Evolutionary conservation across 2,113 vertebrate species (phyloP), one percentile per base, ranked within the genome.

Genomic region (Hassar affinis): DNA sequence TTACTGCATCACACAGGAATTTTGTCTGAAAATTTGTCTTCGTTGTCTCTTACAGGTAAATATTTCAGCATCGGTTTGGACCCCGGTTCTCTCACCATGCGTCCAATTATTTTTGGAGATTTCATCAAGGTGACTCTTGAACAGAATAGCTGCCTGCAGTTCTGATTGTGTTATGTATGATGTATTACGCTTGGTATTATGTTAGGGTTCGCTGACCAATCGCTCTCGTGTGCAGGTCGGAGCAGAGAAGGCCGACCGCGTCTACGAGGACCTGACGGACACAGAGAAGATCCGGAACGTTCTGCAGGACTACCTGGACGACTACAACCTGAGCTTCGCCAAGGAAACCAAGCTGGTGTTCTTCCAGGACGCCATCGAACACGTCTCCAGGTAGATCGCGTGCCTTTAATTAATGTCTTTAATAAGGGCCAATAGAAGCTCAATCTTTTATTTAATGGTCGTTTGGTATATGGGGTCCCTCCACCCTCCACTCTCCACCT

Each of bases 331-430:
- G 82, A 91, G 85, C 85, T 95, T 94, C 62, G 90, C 95, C 77
- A 97, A 97, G 85, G 95, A 96, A 85, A 93, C 92, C 52, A 96
- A 95, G 89, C 86, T 96, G 74, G 95, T 97, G 17, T 97, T 97
- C 88, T 97, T 97, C 89, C 96, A 95, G 87, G 96, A 97, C 87
- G 96, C 96, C 25, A 72, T 96, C 49, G 95, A 97, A 81, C 96
- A 97, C 56, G 94, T 96, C 75, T 95, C 95, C 80, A 95, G 96
- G 96, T 93, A 74, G 71, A 42, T 72, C 27, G 25, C 2, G 2
- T 57, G 20, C 20, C 71, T 30, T 49, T 25, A 38, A 33, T 7
- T 5, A 7, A 66, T 35, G 62, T 10, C 62, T 18, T 33, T 35
- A 35, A 33, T n/a, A 64, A 64, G 52, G 27, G 59, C 25, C 61